phyloP scores from a whole-genome alignment of 2,888 invertebrate genomes.

The Cheilosia soror region DNA sequence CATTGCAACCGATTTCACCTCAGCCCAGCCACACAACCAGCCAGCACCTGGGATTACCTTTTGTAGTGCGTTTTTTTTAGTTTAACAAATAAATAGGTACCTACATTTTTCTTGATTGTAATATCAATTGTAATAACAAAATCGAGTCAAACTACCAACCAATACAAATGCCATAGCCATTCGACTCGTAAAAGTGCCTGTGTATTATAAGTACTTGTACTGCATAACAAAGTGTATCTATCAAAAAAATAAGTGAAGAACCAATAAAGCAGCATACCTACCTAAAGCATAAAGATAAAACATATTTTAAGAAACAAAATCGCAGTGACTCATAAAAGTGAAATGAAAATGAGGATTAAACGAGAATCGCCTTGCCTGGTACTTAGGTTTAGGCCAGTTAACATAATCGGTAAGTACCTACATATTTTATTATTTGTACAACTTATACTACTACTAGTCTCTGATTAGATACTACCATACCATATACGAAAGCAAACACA shows the following conservation, averaged over 20 bases:
- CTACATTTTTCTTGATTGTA: constrained; percentile 45
- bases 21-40: constrained; percentile 27
- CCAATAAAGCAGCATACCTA: constrained; percentile 33
- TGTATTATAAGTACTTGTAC: constrained; percentile 36
- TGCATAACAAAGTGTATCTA: constrained; percentile 57
- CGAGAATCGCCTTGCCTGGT: constrained; percentile 87
- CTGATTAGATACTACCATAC: constrained; percentile 45
- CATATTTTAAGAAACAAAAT: constrained; percentile 66
- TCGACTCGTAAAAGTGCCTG: constrained; percentile 68
- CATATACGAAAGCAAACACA: constrained; percentile 65
- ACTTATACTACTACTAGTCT: constrained; percentile 42
- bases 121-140: constrained; percentile 51
- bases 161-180: constrained; percentile 66
- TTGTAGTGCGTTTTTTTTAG: constrained; percentile 58
- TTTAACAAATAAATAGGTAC: neutral
- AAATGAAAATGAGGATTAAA: constrained; percentile 87
- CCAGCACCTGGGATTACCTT: constrained; percentile 55
- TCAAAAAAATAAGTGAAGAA: constrained; percentile 19
- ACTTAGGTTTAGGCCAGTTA: constrained; percentile 86
- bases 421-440: constrained; percentile 16
- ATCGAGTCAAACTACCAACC: constrained; percentile 63
- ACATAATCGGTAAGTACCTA: constrained; percentile 79
- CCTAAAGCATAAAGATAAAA: constrained; percentile 24
- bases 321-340: constrained; percentile 84
- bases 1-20: constrained; percentile 74